Evolutionary conservation across 2,888 invertebrate genomes (phyloP), one percentile per base, ranked within the genome.

Genomic region (Phania funesta): DNA sequence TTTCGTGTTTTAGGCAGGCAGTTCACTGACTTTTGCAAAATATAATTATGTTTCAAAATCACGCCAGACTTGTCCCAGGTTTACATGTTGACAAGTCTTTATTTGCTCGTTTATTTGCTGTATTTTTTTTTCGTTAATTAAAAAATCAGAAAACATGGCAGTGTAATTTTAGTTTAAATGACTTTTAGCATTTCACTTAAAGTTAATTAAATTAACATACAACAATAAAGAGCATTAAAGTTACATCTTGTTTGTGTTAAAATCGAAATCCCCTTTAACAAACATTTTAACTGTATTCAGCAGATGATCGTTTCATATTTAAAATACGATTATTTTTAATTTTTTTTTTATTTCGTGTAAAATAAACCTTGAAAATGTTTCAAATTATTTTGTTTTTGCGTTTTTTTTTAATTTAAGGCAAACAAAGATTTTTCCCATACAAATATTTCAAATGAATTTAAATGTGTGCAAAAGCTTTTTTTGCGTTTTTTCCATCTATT

Each of bases 171-270:
- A 56, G 48, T 65, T 67, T 26, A 68, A 74, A 35, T 35, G 60
- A 54, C 56, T 67, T 62, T 75, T 75, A 58, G 60, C 67, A 65
- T 76, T 76, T 65, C 9, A 16, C 3, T 16, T 67, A 52, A 71
- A 71, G 58, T 65, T 81, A 81, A 76, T 80, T 76, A 44, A 76
- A 81, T 81, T 81, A 75, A 64, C 70, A 65, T n/a, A n/a, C 52
- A 16, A 5, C n/a, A 35, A 38, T 32, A 13, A 35, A 54, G 32
- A 11, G 4, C 20, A 64, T 18, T 62, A 56, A 67, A 60, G 54
- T 65, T 32, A 20, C 60, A 62, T 29, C 73, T 68, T 44, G 1
- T 16, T 44, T 35, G 4, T 2, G 9, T 5, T 9, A 35, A 16
- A 1, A 44, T 16, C 5, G 16, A 0, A n/a, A 44, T 20, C 20